These are phyloP conservation scores for Galaxea fascicularis DNA, from an alignment of 92 coral and sea anemone genomes.

Conservation along the genomic window DNA sequence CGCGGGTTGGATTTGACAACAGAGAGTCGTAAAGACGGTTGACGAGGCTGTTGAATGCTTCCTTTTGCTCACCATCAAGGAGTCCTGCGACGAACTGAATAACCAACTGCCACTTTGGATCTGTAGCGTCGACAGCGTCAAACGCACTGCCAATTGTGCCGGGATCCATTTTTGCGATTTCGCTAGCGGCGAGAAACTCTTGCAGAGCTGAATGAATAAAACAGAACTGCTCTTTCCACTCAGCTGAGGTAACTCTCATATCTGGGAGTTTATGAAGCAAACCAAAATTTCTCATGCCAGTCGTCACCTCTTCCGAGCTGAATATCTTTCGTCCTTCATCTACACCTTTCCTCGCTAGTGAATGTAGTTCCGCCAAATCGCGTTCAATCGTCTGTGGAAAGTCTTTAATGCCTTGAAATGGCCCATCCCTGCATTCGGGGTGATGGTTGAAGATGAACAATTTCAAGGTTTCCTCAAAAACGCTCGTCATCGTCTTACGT, in stretches of 20 bases:
- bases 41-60: slow-evolving; percentile 1
- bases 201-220: slow-evolving; percentile 5
- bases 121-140: neutral
- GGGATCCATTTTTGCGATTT: slow-evolving; percentile 22
- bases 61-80: neutral
- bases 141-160: neutral
- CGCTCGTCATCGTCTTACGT: neutral
- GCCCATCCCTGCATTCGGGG: neutral
- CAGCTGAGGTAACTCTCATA: neutral
- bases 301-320: neutral
- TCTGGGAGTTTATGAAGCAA: neutral
- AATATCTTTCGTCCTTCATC: neutral
- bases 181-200: slow-evolving; percentile 1
- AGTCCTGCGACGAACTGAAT: slow-evolving; percentile 34
- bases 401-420: neutral
- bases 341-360: neutral
- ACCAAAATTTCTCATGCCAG: neutral
- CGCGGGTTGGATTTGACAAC: neutral
- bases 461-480: neutral
- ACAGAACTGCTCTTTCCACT: neutral
- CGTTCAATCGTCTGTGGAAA: neutral
- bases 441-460: slow-evolving; percentile 30
- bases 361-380: neutral
- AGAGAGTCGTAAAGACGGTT: slow-evolving; percentile 8
- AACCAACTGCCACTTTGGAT: slow-evolving; percentile 30